A percentile compares a stretch with the other conserved stretches of the same genome.
Conservation (phyloP, 2,797 vertebrate genomes). For the Malurus leucopterus region DNA sequence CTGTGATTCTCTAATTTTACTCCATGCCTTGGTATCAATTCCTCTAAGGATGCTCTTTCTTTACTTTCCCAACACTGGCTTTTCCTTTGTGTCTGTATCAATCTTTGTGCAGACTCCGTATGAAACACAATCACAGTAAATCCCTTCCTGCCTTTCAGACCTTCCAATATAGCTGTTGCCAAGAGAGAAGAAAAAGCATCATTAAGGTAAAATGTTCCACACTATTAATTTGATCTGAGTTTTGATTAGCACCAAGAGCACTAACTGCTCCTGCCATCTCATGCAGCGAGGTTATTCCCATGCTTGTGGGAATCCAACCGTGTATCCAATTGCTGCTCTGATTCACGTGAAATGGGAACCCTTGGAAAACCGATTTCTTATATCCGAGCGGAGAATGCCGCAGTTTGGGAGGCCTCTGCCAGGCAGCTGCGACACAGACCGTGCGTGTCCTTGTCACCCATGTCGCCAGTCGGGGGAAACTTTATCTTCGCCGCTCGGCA, state of each 20-base stretch:
- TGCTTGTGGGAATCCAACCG: neutral
- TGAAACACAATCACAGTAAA: neutral
- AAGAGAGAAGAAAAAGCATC: neutral
- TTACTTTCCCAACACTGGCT: neutral
- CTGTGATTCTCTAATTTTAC: neutral
- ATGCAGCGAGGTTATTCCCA: neutral
- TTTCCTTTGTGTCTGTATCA: neutral
- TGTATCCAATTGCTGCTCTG: neutral
- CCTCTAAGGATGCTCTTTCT: neutral
- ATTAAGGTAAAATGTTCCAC: neutral
- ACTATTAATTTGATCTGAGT: neutral
- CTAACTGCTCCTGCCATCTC: neutral
- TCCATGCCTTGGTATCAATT: neutral
- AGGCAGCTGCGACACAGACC: neutral
- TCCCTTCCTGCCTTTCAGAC: neutral
- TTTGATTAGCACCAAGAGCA: conserved; percentile 9
- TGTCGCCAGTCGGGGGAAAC: neutral
- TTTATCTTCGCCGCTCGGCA: neutral
- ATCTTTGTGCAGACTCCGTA: neutral
- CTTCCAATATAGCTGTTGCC: neutral
- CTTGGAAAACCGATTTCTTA: neutral
- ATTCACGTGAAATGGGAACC: neutral
- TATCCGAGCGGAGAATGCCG: neutral
- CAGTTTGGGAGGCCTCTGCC: neutral
- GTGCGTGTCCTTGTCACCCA: neutral